Evolutionary conservation across 2,113 vertebrate species (phyloP).

Genomic region (Oncorhynchus gorbuscha): DNA sequence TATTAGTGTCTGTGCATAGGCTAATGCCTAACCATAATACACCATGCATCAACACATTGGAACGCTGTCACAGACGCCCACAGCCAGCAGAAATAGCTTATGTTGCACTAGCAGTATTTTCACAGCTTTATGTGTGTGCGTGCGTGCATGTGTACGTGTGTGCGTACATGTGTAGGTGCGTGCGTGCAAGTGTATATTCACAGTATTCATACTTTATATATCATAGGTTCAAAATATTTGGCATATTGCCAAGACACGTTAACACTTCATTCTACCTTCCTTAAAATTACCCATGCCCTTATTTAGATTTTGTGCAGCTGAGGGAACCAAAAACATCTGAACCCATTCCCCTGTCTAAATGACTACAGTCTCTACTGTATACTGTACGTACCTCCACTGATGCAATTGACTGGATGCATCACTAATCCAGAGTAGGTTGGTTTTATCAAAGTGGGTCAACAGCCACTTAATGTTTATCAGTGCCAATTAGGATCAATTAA

Average conservation of each 20-base stretch:
- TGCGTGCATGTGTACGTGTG: conserved; percentile 9
- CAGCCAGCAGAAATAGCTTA: conserved; percentile 24
- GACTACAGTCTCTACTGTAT: neutral
- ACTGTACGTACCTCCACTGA: conserved; percentile 39
- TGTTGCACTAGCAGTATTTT: conserved; percentile 6
- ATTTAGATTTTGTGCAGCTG: too few relatives aligned
- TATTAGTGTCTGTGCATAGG: conserved; percentile 56
- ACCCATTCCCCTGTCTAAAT: conserved; percentile 36
- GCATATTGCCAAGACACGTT: too few relatives aligned
- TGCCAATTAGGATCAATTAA: conserved; percentile 73
- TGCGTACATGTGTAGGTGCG: conserved; percentile 2
- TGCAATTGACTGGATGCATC: conserved; percentile 63
- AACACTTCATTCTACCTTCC: too few relatives aligned
- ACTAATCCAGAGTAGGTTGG: conserved; percentile 48
- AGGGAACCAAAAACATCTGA: conserved; percentile 26
- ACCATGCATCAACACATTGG: conserved; percentile 51
- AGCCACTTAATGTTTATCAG: conserved; percentile 72
- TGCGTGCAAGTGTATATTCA: neutral
- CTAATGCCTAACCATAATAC: conserved; percentile 58
- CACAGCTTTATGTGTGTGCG: conserved; percentile 8
- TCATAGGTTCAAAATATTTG: too few relatives aligned
- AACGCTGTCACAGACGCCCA: conserved; percentile 25
- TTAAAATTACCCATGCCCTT: too few relatives aligned
- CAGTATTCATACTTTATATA: neutral
- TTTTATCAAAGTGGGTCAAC: conserved; percentile 69